Conservation (phyloP, 2,113 vertebrate genomes). For the Carassius gibelio region DNA sequence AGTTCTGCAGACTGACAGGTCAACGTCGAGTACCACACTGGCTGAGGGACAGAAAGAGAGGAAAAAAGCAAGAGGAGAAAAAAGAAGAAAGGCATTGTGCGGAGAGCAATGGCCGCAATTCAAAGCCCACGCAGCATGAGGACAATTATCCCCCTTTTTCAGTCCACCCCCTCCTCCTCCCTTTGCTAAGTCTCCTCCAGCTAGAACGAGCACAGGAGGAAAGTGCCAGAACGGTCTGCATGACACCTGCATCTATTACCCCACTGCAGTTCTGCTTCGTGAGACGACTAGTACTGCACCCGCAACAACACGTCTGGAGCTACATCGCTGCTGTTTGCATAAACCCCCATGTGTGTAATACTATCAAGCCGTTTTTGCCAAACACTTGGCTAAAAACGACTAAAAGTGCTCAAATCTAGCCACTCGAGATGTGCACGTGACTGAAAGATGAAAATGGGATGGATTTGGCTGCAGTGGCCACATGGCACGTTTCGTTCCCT, state of each 20-base stretch:
- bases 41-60: slow-evolving; percentile 12
- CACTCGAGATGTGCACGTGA: not conserved
- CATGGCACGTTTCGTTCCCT: not conserved
- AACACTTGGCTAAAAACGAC: not conserved
- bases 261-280: not conserved
- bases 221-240: slow-evolving; percentile 29
- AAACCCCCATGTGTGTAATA: not conserved
- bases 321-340: slow-evolving; percentile 2
- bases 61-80: not conserved
- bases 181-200: slow-evolving; percentile 11
- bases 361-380: slow-evolving; percentile 4
- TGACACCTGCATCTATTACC: slow-evolving; percentile 35
- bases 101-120: slow-evolving; percentile 26
- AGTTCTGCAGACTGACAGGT: slow-evolving; percentile 33
- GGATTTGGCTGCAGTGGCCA: not conserved
- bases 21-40: slow-evolving; percentile 5
- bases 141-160: slow-evolving; percentile 48
- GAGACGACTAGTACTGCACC: not conserved
- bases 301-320: not conserved
- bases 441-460: slow-evolving; percentile 5
- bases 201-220: slow-evolving; percentile 27
- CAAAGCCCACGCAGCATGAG: slow-evolving; percentile 31
- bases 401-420: slow-evolving; percentile 1
- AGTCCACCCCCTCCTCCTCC: slow-evolving; percentile 25
- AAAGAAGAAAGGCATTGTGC: not conserved